Conservation (phyloP, 1,140 invertebrate species). For the Phthorimaea operculella region DNA sequence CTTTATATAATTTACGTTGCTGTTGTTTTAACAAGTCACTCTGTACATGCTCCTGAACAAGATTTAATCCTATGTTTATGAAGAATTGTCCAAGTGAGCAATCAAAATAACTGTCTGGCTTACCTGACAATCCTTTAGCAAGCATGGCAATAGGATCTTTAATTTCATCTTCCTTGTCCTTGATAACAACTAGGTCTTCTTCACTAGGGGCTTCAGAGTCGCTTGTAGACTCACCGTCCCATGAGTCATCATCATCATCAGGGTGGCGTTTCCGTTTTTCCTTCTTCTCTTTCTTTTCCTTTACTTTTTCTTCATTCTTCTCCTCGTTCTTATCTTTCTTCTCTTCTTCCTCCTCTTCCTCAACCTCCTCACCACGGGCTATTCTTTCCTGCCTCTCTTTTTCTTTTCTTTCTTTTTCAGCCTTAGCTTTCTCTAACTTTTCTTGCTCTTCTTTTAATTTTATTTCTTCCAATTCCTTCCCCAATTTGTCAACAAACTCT, state of each 20-base stretch:
- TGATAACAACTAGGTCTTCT: slow-evolving; percentile 68
- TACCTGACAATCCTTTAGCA: slow-evolving; percentile 46
- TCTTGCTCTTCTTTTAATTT: slow-evolving; percentile 57
- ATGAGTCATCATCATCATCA: slow-evolving; percentile 60
- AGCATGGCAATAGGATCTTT: slow-evolving; percentile 65
- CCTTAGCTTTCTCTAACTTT: slow-evolving; percentile 56
- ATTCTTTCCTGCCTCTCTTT: slow-evolving; percentile 59
- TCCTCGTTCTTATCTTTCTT: slow-evolving; percentile 41
- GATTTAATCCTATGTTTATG: slow-evolving; percentile 90
- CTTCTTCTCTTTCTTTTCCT: slow-evolving; percentile 59
- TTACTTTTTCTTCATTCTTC: slow-evolving; percentile 40
- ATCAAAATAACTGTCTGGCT: slow-evolving; percentile 79
- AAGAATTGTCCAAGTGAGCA: slow-evolving; percentile 91
- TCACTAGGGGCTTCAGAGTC: slow-evolving; percentile 64
- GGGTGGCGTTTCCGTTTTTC: slow-evolving; percentile 50
- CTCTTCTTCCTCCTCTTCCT: slow-evolving; percentile 27
- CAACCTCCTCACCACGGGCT: slow-evolving; percentile 54
- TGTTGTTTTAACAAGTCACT: slow-evolving; percentile 88
- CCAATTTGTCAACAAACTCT: slow-evolving; percentile 78
- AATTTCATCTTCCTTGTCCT: slow-evolving; percentile 67
- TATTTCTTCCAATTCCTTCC: slow-evolving; percentile 72
- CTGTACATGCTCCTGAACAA: slow-evolving; percentile 94
- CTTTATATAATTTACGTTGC: slow-evolving; percentile 79
- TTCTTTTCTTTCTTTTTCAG: slow-evolving; percentile 57
- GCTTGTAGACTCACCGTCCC: slow-evolving; percentile 64